phyloP scores from a whole-genome alignment of 1,140 invertebrate genomes.

The Linepithema humile region DNA sequence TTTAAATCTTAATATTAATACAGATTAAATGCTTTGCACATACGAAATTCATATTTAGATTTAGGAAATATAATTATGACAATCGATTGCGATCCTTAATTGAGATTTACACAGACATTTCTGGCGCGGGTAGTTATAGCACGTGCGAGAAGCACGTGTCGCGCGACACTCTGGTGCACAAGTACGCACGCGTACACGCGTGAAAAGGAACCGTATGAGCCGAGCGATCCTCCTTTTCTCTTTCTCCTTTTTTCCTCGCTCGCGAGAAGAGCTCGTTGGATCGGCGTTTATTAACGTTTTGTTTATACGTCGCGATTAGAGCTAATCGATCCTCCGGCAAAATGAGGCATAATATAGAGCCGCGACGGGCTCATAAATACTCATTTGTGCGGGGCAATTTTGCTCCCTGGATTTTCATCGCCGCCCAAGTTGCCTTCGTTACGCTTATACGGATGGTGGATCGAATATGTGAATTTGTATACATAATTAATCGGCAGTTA shows the following conservation, averaged over 20 bases:
- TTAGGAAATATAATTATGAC: background rate
- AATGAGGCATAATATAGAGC: constrained; percentile 78
- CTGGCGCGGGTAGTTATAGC: too few relatives aligned
- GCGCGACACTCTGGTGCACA: constrained; percentile 20
- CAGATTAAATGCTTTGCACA: background rate
- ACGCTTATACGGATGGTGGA: constrained; percentile 64
- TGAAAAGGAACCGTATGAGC: background rate
- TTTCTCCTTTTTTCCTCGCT: background rate
- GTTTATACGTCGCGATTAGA: constrained; percentile 77
- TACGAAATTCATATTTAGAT: background rate
- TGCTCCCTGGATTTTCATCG: constrained; percentile 44
- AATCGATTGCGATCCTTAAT: background rate
- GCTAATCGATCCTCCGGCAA: constrained; percentile 76
- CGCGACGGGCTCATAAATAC: constrained; percentile 77
- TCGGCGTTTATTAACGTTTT: constrained; percentile 72
- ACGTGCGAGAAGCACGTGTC: constrained; percentile 56
- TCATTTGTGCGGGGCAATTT: constrained; percentile 76
- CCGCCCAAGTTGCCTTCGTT: constrained; percentile 77
- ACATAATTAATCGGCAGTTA: constrained; percentile 63
- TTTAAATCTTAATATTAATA: background rate
- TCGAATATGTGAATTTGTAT: constrained; percentile 62
- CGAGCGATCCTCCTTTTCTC: constrained; percentile 25
- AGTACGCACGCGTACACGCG: background rate
- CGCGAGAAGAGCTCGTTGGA: constrained; percentile 21
- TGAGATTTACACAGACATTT: background rate